Percentiles rank a stretch among this genome's conserved stretches.
phyloP scores from a whole-genome alignment of 2,888 invertebrate species.

The Trichogramma evanescens region DNA sequence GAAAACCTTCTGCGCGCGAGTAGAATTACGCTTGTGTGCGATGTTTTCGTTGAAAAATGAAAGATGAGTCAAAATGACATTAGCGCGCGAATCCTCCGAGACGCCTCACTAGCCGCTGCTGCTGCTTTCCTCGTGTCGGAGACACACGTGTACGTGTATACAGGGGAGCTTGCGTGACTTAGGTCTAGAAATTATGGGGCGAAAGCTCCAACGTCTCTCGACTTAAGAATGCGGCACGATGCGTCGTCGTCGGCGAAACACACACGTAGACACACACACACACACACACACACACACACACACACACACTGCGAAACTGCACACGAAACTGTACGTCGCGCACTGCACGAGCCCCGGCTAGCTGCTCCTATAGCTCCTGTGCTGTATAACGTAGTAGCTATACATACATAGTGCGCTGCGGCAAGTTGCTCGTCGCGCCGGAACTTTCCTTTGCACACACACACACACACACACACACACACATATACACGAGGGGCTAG shows the following conservation, averaged over 20 bases:
- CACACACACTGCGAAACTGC: too few relatives aligned
- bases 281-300: too few relatives aligned
- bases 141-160: neutral
- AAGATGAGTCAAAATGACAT: too few relatives aligned
- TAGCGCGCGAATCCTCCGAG: too few relatives aligned
- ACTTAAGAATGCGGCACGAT: constrained; percentile 27
- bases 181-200: neutral
- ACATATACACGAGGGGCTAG: neutral
- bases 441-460: neutral
- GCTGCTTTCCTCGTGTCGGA: too few relatives aligned
- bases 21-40: too few relatives aligned
- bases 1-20: too few relatives aligned
- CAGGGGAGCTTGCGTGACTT: neutral
- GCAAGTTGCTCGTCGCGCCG: neutral
- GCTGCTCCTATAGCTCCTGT: constrained; percentile 21
- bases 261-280: neutral
- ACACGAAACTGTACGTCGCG: too few relatives aligned
- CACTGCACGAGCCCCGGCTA: neutral
- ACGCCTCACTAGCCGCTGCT: too few relatives aligned
- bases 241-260: constrained; percentile 13
- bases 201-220: neutral
- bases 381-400: too few relatives aligned
- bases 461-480: neutral
- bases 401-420: neutral
- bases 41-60: too few relatives aligned